Evolutionary conservation across 53 echinoderm and acorn worm genomes (phyloP).

Genomic region (Holothuria scabra): DNA sequence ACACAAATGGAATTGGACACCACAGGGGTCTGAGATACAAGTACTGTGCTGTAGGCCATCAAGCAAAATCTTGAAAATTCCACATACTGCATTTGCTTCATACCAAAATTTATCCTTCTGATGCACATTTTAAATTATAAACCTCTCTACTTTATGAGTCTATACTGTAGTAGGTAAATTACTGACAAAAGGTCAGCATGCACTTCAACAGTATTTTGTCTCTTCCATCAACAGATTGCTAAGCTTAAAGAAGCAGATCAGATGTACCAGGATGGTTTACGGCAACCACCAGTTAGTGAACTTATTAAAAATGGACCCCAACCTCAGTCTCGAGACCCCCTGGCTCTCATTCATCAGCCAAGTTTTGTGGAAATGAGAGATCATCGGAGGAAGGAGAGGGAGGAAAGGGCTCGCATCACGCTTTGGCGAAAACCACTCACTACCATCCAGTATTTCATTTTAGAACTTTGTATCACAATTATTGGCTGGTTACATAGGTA

Average conservation of each 20-base stretch:
- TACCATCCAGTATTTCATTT: slow-evolving; percentile 73
- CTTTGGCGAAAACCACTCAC: slow-evolving; percentile 75
- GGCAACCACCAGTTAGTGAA: slow-evolving; percentile 76
- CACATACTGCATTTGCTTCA: no score
- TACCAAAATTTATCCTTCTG: no score
- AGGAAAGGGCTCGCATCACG: slow-evolving; percentile 79
- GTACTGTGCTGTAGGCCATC: no score
- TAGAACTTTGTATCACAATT: slow-evolving; percentile 84
- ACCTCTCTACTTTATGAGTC: no score
- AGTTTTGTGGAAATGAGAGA: slow-evolving; percentile 70
- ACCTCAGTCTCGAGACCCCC: slow-evolving; percentile 38
- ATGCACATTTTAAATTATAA: no score
- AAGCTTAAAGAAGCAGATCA: slow-evolving; percentile 80
- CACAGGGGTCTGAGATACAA: no score
- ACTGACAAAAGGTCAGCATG: no score
- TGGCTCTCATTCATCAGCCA: slow-evolving; percentile 41
- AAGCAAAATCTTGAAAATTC: no score
- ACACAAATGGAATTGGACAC: no score
- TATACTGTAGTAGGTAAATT: no score
- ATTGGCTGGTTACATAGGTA: slow-evolving; percentile 95
- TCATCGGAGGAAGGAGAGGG: slow-evolving; percentile 67
- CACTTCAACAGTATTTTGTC: no score
- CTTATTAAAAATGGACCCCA: slow-evolving; percentile 72
- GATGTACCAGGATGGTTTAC: slow-evolving; percentile 83
- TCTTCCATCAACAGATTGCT: slow-evolving; percentile 53